These are phyloP conservation scores for Crotalus helleri DNA, from an alignment of 2,113 vertebrate species.

Conservation along the genomic window DNA sequence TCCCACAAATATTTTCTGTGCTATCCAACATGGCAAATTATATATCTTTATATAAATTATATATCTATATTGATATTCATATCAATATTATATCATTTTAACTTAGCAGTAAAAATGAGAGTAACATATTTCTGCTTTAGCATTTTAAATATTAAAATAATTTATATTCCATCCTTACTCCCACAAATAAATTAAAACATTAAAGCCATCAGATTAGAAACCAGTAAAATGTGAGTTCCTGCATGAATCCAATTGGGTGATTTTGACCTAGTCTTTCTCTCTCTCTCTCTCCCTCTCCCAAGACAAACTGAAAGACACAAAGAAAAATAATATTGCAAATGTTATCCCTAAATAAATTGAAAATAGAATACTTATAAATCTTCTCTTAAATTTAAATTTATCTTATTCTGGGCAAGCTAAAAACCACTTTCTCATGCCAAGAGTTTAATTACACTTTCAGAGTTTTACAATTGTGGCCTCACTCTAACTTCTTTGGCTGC, in stretches of 20 bases:
- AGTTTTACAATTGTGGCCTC: background rate
- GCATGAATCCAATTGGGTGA: background rate
- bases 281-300: background rate
- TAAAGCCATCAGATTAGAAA: background rate
- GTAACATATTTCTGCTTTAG: background rate
- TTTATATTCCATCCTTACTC: background rate
- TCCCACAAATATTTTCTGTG: background rate
- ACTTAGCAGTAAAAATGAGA: background rate
- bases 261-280: background rate
- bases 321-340: background rate
- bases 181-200: background rate
- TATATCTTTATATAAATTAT: background rate
- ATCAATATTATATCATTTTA: background rate
- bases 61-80: background rate
- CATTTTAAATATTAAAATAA: background rate
- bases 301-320: background rate
- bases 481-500: background rate
- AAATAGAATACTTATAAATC: background rate
- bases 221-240: background rate
- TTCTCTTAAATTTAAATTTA: background rate
- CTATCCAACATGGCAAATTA: background rate
- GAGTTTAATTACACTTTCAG: background rate
- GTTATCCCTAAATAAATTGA: fast-evolving
- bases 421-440: background rate
- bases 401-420: background rate